Evolutionary conservation across 2,797 vertebrate genomes (phyloP).

Genomic region (Megalops cyprinoides): DNA sequence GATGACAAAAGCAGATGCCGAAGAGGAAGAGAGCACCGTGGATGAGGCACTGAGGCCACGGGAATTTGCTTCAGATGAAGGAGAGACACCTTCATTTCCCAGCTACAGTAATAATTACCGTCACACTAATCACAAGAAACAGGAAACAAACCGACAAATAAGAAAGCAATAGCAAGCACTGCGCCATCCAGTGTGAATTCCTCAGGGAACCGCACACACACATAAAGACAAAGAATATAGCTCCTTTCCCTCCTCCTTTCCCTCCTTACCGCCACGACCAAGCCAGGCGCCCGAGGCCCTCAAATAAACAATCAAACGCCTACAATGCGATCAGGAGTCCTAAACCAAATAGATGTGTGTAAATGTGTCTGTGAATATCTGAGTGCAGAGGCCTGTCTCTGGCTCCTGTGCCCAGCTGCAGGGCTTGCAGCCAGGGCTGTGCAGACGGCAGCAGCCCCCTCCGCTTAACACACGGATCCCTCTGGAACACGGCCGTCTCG

Average conservation of each 20-base stretch:
- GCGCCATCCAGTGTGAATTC: constrained; percentile 45
- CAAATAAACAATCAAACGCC: neutral
- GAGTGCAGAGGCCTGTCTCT: too few species aligned
- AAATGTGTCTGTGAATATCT: too few species aligned
- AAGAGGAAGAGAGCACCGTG: constrained; percentile 72
- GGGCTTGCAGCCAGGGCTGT: too few species aligned
- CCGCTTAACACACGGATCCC: constrained; percentile 19
- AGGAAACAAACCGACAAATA: constrained; percentile 80
- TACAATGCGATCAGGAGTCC: neutral
- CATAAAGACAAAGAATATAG: neutral
- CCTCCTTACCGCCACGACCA: neutral
- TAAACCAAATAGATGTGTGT: too few species aligned
- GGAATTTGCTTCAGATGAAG: constrained; percentile 78
- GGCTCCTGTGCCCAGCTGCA: constrained; percentile 29
- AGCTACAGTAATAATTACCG: constrained; percentile 80
- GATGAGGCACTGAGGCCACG: constrained; percentile 75
- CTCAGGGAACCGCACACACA: constrained; percentile 50
- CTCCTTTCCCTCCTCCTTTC: neutral
- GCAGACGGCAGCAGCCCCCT: neutral
- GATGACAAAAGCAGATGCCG: constrained; percentile 82
- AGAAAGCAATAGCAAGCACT: constrained; percentile 79
- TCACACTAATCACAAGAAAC: constrained; percentile 81
- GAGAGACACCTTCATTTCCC: constrained; percentile 67
- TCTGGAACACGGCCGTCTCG: constrained; percentile 50
- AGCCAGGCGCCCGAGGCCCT: neutral